Evolutionary conservation across 2,888 invertebrate species (phyloP), one percentile per base, ranked within the genome.

Genomic region (Latheticus oryzae): DNA sequence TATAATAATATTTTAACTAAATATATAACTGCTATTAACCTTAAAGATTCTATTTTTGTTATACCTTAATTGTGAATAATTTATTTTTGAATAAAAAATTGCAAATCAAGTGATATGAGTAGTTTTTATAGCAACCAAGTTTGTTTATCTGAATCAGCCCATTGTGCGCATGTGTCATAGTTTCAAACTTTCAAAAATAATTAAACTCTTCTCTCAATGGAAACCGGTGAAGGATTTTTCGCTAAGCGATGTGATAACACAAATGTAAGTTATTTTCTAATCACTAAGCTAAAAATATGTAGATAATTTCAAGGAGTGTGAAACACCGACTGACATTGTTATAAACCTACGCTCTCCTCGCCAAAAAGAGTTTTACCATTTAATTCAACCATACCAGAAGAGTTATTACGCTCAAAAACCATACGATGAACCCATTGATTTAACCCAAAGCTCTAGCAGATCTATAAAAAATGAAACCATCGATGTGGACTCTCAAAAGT

Each of bases 361-460:
- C 2, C 19, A 23, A 21, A 47, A 48, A 26, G 32, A 55, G 5
- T 19, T 19, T 7, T 55, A 54, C 23, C 54, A 47, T 15, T 13
- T 54, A 4, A 9, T 55, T 5, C 38, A 55, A 17, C 55, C 55
- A 11, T 55, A 55, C 12, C 11, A 12, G 3, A 43, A 37, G 45
- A n/a, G 17, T 4, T 12, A 5, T 13, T 17, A 8, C 7, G 38
- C 15, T 21, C 52, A 23, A 4, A 40, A 38, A 24, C 51, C 21
- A n/a, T 48, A 33, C 28, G 62, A 64, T 5, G 65, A 65, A 54
- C 65, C 65, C 5, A 64, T 65, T 5, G 65, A 65, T 54, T 51
- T 65, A 26, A 61, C 63, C 16, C 11, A 51, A 43, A 24, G 43
- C 35, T 16, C 37, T 12, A 11, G 50, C 37, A 8, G 55, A 52